Evolutionary conservation across 2,888 invertebrate genomes (phyloP).

Genomic region (Platycheirus albimanus): DNA sequence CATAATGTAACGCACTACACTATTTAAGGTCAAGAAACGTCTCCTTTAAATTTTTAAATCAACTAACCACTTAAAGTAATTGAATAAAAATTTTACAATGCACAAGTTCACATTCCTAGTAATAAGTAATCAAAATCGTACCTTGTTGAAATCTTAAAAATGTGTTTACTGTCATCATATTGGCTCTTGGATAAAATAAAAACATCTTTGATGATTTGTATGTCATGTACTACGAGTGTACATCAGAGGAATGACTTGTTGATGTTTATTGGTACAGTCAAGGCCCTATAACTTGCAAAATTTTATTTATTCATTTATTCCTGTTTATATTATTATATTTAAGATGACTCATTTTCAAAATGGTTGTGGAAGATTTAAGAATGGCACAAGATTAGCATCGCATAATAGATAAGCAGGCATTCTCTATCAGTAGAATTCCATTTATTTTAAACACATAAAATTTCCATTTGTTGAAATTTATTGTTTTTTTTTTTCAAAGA

Average conservation of each 20-base stretch:
- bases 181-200: conserved; percentile 11
- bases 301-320: neutral
- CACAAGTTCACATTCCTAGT: conserved; percentile 2
- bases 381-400: neutral
- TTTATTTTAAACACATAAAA: neutral
- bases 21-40: no score
- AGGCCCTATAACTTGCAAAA: neutral
- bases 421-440: neutral
- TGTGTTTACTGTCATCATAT: conserved; percentile 18
- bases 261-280: conserved; percentile 6
- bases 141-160: neutral
- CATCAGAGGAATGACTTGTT: conserved; percentile 21
- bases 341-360: conserved; percentile 11
- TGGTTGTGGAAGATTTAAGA: conserved; percentile 2
- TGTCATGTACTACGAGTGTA: neutral
- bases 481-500: no score
- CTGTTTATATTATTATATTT: no score
- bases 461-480: neutral
- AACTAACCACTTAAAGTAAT: conserved; percentile 1
- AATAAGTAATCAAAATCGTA: conserved; percentile 14
- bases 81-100: conserved; percentile 12
- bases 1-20: no score
- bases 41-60: no score
- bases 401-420: no score
- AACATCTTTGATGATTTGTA: conserved; percentile 7